phyloP scores from a whole-genome alignment of 1,140 invertebrate species.

The Caenorhabditis remanei region DNA sequence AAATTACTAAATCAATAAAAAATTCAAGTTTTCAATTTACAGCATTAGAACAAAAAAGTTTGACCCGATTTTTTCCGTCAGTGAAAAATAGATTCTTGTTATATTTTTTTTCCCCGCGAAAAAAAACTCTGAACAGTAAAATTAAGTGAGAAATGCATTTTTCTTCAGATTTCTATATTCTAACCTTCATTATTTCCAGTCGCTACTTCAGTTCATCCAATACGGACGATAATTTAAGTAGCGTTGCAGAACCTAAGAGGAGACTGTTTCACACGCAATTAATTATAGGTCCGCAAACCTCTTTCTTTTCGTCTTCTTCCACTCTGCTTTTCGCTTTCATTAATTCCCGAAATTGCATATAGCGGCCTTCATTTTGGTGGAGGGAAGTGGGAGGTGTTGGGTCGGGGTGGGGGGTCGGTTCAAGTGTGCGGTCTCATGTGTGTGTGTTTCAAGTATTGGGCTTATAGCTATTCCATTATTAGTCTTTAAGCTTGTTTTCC shows the following conservation, averaged over 20 bases:
- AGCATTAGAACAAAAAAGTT: too few relatives aligned
- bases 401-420: slow-evolving; percentile 8
- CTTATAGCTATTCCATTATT: slow-evolving; percentile 47
- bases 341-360: slow-evolving; percentile 53
- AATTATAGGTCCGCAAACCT: slow-evolving; percentile 54
- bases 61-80: too few relatives aligned
- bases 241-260: slow-evolving; percentile 1
- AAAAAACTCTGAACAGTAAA: too few relatives aligned
- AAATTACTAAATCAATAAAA: too few relatives aligned
- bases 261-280: slow-evolving; percentile 54
- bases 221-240: slow-evolving; percentile 40
- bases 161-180: neutral
- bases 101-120: too few relatives aligned
- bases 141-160: neutral
- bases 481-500: slow-evolving; percentile 47
- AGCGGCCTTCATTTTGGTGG: slow-evolving; percentile 44
- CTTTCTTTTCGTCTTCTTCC: neutral
- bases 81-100: too few relatives aligned
- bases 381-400: slow-evolving; percentile 4
- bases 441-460: slow-evolving; percentile 52
- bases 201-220: neutral
- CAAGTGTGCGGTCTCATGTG: slow-evolving; percentile 51
- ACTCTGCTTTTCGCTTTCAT: slow-evolving; percentile 46
- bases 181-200: neutral
- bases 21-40: too few relatives aligned